phyloP scores from a whole-genome alignment of 2,888 invertebrate species.

The Troglohyphantes excavatus region DNA sequence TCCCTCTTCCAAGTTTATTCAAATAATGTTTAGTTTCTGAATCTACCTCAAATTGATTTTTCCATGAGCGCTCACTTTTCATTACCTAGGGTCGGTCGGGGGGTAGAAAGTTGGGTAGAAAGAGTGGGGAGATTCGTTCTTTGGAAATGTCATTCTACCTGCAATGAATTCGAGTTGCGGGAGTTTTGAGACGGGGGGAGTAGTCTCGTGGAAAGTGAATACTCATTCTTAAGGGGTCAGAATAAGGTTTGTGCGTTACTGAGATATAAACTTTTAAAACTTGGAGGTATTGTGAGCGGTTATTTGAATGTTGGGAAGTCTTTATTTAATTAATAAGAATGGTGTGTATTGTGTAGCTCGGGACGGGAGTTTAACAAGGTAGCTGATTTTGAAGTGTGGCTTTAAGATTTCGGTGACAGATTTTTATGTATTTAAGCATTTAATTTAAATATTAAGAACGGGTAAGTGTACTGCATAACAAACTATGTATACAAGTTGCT shows the following conservation, averaged over 20 bases:
- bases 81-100: conserved; percentile 9
- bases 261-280: background rate
- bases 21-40: conserved; percentile 50
- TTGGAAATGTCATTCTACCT: background rate
- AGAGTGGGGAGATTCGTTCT: too few species aligned
- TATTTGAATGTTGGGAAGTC: background rate
- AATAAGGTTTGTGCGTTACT: background rate
- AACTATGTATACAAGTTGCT: too few species aligned
- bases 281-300: background rate
- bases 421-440: too few species aligned
- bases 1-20: conserved; percentile 22
- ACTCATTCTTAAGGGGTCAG: background rate
- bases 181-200: background rate
- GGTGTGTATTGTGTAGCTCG: too few species aligned
- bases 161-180: background rate
- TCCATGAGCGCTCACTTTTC: conserved; percentile 39
- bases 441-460: too few species aligned
- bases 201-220: background rate
- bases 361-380: too few species aligned
- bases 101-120: too few species aligned
- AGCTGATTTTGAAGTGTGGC: too few species aligned
- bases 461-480: too few species aligned
- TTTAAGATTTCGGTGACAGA: too few species aligned
- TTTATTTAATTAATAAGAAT: background rate
- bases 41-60: conserved; percentile 42